A percentile compares a stretch with the other conserved stretches of the same genome.
Conservation (phyloP, 2,797 vertebrate species). For the Brotula barbata region DNA sequence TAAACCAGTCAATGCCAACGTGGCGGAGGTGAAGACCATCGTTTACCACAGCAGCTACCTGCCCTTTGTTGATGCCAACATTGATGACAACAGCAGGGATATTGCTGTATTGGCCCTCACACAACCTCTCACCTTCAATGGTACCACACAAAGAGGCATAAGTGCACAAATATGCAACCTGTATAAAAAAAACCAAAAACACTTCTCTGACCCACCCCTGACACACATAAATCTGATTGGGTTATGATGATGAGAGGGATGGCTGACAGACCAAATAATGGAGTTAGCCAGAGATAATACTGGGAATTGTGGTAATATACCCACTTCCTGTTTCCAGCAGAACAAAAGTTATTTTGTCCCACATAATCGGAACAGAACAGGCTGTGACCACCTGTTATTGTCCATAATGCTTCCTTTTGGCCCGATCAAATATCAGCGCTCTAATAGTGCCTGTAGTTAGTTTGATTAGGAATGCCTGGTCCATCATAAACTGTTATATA, state of each 20-base stretch:
- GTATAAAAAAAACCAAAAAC: not conserved
- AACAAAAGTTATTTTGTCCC: constrained; percentile 57
- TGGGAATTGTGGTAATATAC: constrained; percentile 8
- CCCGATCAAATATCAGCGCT: too few species aligned
- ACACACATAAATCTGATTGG: constrained; percentile 3
- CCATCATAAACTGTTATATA: too few species aligned
- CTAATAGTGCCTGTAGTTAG: too few species aligned
- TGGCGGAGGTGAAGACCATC: constrained; percentile 83
- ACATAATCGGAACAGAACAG: constrained; percentile 32
- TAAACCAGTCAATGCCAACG: constrained; percentile 78
- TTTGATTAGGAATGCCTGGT: too few species aligned
- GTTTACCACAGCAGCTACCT: constrained; percentile 89
- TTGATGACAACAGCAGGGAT: constrained; percentile 91
- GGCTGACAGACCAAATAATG: not conserved
- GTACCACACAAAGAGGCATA: constrained; percentile 63
- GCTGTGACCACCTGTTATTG: not conserved
- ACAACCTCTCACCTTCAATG: constrained; percentile 82
- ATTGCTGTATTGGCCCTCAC: constrained; percentile 86
- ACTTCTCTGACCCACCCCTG: too few species aligned
- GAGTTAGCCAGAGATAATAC: constrained; percentile 5
- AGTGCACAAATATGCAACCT: not conserved
- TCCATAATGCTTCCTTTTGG: constrained; percentile 4
- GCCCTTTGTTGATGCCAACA: constrained; percentile 86
- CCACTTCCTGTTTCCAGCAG: constrained; percentile 42
- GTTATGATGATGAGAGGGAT: not conserved